Evolutionary conservation across 2,113 vertebrate species (phyloP).

Genomic region (Oryzias woworae): DNA sequence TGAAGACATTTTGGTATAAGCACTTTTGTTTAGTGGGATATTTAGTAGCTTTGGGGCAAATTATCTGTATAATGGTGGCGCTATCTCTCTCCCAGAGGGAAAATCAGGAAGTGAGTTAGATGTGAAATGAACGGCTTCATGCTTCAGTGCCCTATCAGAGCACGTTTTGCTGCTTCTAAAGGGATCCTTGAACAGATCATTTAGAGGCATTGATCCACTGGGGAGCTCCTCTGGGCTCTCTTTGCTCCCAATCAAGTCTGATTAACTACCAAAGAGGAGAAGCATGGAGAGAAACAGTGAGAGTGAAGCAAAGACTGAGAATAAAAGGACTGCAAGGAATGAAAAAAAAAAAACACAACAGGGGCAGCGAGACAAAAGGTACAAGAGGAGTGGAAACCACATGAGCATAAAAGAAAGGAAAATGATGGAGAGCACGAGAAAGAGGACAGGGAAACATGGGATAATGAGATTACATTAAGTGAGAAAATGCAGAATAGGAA

Average conservation of each 20-base stretch:
- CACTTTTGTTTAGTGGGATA: constrained; percentile 61
- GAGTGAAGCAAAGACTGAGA: constrained; percentile 55
- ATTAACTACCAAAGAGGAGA: constrained; percentile 66
- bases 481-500: constrained; percentile 1
- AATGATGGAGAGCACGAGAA: background rate
- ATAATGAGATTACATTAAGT: constrained; percentile 44
- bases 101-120: constrained; percentile 73
- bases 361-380: constrained; percentile 20
- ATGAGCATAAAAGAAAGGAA: constrained; percentile 38
- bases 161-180: constrained; percentile 66
- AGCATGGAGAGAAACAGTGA: constrained; percentile 43
- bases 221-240: constrained; percentile 67
- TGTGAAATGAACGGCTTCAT: constrained; percentile 74
- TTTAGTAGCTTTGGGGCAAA: constrained; percentile 71
- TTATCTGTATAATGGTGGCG: constrained; percentile 58
- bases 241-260: constrained; percentile 69
- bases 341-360: constrained; percentile 21
- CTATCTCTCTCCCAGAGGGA: constrained; percentile 62
- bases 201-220: constrained; percentile 76
- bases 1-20: constrained; percentile 68
- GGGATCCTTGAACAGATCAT: constrained; percentile 72
- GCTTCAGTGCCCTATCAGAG: constrained; percentile 71
- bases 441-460: background rate
- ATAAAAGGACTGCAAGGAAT: constrained; percentile 37
- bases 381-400: constrained; percentile 16